Percentiles rank a stretch among this genome's conserved stretches.
phyloP scores from a whole-genome alignment of 2,888 invertebrate genomes.

The Colostygia pectinataria region DNA sequence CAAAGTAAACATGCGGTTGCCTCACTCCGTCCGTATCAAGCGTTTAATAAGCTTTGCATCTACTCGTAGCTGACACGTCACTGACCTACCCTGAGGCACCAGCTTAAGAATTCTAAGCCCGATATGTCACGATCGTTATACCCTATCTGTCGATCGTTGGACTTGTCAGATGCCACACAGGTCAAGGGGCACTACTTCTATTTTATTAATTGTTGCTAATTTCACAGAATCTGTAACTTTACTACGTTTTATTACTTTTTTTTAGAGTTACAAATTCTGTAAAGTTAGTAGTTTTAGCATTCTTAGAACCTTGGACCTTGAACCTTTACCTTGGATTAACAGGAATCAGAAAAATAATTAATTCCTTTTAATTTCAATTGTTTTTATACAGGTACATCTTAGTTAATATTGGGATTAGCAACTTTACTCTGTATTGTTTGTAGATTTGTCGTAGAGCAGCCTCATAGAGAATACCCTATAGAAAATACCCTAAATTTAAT shows the following conservation, averaged over 20 bases:
- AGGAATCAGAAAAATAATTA: too few species aligned
- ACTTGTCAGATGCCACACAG: conserved; percentile 58
- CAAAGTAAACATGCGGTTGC: too few species aligned
- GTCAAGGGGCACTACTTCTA: conserved; percentile 46
- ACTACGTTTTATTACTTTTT: too few species aligned
- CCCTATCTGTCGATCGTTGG: conserved; percentile 27
- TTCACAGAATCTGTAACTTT: too few species aligned
- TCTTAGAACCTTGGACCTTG: too few species aligned
- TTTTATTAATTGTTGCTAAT: background rate
- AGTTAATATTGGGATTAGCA: background rate
- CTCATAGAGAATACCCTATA: too few species aligned
- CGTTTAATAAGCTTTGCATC: too few species aligned
- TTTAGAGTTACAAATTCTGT: too few species aligned
- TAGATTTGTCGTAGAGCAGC: background rate
- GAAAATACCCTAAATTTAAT: too few species aligned
- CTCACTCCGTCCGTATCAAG: too few species aligned
- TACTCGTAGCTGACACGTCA: conserved; percentile 1
- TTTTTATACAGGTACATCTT: background rate
- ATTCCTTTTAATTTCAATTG: background rate
- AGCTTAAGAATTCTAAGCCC: conserved; percentile 14
- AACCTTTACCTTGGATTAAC: too few species aligned
- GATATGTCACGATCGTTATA: conserved; percentile 28
- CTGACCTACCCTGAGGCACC: conserved; percentile 13
- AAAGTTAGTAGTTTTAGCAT: too few species aligned
- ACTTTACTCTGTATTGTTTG: background rate